Evolutionary conservation across 2,888 invertebrate species (phyloP).

Genomic region (Dolichomitus sp.): DNA sequence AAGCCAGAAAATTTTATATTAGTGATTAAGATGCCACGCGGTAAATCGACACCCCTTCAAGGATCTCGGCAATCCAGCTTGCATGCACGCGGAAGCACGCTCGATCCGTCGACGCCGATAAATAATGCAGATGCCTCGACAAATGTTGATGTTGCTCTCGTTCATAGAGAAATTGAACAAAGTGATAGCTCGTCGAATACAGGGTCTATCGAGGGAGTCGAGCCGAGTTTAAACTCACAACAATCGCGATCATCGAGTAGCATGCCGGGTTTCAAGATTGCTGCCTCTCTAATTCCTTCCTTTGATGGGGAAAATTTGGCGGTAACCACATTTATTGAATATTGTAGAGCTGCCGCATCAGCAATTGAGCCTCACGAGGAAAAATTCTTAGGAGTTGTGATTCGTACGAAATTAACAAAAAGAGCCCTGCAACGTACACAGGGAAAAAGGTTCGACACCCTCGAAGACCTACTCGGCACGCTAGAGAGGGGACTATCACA

Average conservation of each 20-base stretch:
- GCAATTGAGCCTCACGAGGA: background rate
- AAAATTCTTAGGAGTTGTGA: too few relatives aligned
- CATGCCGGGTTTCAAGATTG: background rate
- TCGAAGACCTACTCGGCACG: too few relatives aligned
- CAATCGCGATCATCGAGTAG: background rate
- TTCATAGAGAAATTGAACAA: background rate
- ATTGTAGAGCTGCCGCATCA: background rate
- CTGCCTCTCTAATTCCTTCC: background rate
- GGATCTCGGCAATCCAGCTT: background rate
- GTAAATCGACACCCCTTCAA: background rate
- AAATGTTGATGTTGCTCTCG: background rate
- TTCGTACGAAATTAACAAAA: too few relatives aligned
- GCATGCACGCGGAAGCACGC: background rate
- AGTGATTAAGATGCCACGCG: background rate
- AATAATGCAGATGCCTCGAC: background rate
- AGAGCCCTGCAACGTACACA: too few relatives aligned
- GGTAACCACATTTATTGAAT: background rate
- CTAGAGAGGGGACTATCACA: too few relatives aligned
- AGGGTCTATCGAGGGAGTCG: background rate
- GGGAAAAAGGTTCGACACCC: background rate
- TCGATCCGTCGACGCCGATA: background rate
- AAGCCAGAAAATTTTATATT: background rate
- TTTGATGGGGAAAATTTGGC: constrained; percentile 1
- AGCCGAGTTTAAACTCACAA: background rate
- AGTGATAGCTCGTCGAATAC: too few relatives aligned